Percentiles rank a stretch among this genome's conserved stretches.
These are phyloP conservation scores for Opisthograptis luteolata DNA, from an alignment of 2,888 invertebrate species.

Conservation along the genomic window DNA sequence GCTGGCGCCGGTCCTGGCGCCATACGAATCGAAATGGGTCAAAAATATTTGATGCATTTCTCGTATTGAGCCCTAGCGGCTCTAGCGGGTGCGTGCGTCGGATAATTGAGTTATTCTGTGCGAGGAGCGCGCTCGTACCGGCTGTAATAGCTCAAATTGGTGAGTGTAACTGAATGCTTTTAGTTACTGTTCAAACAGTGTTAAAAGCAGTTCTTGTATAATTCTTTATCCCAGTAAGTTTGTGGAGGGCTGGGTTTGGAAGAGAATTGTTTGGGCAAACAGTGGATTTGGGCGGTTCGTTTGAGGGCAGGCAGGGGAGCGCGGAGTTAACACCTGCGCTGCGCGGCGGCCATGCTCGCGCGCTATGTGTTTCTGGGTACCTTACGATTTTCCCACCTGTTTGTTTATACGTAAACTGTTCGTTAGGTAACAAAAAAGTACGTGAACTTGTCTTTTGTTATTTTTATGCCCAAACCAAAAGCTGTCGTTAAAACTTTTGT, in stretches of 20 bases:
- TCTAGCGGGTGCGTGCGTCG: constrained; percentile 56
- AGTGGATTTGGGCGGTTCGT: constrained; percentile 78
- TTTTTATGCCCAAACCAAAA: neutral
- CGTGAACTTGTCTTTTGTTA: constrained; percentile 3
- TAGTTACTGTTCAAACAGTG: constrained; percentile 62
- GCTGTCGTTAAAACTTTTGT: neutral
- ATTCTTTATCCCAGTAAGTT: constrained; percentile 55
- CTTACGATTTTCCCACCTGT: constrained; percentile 61
- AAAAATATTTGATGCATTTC: constrained; percentile 80
- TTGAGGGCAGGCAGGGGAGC: constrained; percentile 60
- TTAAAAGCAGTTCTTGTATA: constrained; percentile 54
- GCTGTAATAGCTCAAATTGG: constrained; percentile 53
- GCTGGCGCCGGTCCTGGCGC: constrained; percentile 79
- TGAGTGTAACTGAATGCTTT: constrained; percentile 63
- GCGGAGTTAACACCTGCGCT: constrained; percentile 75
- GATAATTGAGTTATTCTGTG: constrained; percentile 75
- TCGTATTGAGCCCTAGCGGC: constrained; percentile 65
- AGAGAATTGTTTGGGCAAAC: constrained; percentile 69
- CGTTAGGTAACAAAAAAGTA: constrained; percentile 9
- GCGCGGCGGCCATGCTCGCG: constrained; percentile 64
- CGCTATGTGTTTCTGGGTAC: constrained; percentile 55
- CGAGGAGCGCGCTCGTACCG: constrained; percentile 33
- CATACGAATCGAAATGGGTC: constrained; percentile 72
- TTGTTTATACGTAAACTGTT: constrained; percentile 7
- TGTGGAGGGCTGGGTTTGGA: constrained; percentile 49